Base-by-base conservation (phyloP, 2,888 invertebrate species). In the Polia nebulosa region DNA sequence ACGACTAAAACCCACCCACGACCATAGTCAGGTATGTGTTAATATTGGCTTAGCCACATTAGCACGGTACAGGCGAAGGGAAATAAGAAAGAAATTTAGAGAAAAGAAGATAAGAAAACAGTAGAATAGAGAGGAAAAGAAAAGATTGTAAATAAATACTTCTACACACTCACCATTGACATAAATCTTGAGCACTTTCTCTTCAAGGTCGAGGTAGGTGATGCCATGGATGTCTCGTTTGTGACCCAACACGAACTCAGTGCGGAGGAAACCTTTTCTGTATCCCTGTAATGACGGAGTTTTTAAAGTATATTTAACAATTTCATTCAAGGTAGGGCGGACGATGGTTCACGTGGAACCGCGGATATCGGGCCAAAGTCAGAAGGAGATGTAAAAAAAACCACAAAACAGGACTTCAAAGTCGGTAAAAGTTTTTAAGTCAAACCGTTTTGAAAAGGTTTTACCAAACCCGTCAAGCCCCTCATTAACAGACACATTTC, bases 131-230 rank as follows among this genome's bases (percentile, higher is more conserved):
- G n/a, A 20, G 0, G 20, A 3, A 41, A n/a, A n/a, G 9, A 41
- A 44, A 44, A 20, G 5, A n/a, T n/a, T n/a, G n/a, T n/a, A n/a
- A n/a, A n/a, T n/a, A n/a, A n/a, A n/a, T n/a, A n/a, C n/a, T n/a
- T n/a, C n/a, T n/a, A n/a, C n/a, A n/a, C n/a, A 49, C 86, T 53
- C 89, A 96, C 97, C 97, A 87, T 97, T 96, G 29, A 97, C 96
- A 65, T 96, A 96, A 5, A 97, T 96, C 2, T 97, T 97, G 71
- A 97, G 96, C 44, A 97, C 96, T 81, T 97, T 97, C 44, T 97
- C 96, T 84, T 98, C 97, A 27, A 98, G 91, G 76, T 97, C 97
- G 44, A 98, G 89, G 72, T 97, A 97, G 0, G 97, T 97, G 3
- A 97, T 96, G 2, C 98, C 98, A 68, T 96, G 93, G 49, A 98